Evolutionary conservation across 2,888 invertebrate species (phyloP).

Genomic region (Euproctis similis): DNA sequence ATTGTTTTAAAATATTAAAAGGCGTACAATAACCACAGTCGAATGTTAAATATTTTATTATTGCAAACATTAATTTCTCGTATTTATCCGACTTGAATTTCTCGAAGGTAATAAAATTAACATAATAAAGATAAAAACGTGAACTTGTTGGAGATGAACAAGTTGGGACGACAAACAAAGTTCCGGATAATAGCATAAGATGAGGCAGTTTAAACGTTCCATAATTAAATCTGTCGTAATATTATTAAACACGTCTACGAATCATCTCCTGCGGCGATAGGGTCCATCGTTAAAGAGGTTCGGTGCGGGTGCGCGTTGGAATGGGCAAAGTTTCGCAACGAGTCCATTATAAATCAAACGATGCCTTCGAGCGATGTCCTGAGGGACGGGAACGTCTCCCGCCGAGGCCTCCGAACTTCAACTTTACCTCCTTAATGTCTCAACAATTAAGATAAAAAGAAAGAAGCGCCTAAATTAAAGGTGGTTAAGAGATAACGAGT

Average conservation of each 20-base stretch:
- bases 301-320: slow-evolving; percentile 60
- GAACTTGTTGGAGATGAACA: slow-evolving; percentile 29
- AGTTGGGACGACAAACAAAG: slow-evolving; percentile 48
- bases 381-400: slow-evolving; percentile 68
- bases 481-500: slow-evolving; percentile 74
- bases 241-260: slow-evolving; percentile 75
- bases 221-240: slow-evolving; percentile 76
- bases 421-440: slow-evolving; percentile 71
- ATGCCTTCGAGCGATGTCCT: slow-evolving; percentile 73
- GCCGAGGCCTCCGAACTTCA: slow-evolving; percentile 61
- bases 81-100: too few relatives aligned
- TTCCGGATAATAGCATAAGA: slow-evolving; percentile 52
- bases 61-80: too few relatives aligned
- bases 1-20: too few relatives aligned
- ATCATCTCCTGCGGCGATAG: slow-evolving; percentile 72
- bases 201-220: slow-evolving; percentile 65
- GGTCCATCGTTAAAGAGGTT: slow-evolving; percentile 73
- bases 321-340: slow-evolving; percentile 74
- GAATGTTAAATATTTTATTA: too few relatives aligned
- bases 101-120: slow-evolving; percentile 4
- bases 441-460: slow-evolving; percentile 76
- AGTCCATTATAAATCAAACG: slow-evolving; percentile 77
- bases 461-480: slow-evolving; percentile 72
- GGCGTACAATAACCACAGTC: too few relatives aligned
- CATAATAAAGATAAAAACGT: slow-evolving; percentile 19